phyloP scores from a whole-genome alignment of 2,888 invertebrate species.

The Ophion slaviceki region DNA sequence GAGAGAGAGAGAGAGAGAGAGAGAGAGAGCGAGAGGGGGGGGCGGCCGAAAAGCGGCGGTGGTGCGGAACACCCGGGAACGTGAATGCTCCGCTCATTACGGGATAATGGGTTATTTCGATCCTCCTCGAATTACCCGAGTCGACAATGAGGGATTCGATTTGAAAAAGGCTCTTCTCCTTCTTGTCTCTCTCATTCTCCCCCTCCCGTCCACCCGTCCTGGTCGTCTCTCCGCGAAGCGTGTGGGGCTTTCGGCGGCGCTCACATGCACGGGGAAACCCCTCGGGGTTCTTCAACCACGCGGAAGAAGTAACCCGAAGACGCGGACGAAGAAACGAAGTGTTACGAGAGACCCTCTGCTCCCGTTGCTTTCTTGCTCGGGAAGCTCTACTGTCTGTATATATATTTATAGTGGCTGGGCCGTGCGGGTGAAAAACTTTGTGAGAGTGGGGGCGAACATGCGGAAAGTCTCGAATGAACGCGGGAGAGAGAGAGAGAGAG shows the following conservation, averaged over 20 bases:
- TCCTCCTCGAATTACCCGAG: constrained; percentile 81
- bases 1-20: no score
- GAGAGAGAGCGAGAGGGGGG: constrained; percentile 20
- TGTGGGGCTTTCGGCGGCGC: constrained; percentile 61
- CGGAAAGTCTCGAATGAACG: constrained; percentile 9
- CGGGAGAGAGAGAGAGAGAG: constrained; percentile 43
- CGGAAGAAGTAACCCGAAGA: constrained; percentile 52
- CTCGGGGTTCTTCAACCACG: constrained; percentile 62
- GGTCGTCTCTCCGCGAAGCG: constrained; percentile 6
- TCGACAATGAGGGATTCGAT: constrained; percentile 81
- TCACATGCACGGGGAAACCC: constrained; percentile 31
- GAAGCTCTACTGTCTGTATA: no score
- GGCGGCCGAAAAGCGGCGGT: constrained; percentile 43
- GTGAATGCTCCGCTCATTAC: constrained; percentile 80
- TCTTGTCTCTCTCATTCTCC: constrained; percentile 35
- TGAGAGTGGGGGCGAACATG: no score
- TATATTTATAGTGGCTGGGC: no score
- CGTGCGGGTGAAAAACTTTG: no score
- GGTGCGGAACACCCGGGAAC: constrained; percentile 66
- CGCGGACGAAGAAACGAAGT: constrained; percentile 21
- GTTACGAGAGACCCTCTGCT: constrained; percentile 10
- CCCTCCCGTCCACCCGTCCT: not conserved
- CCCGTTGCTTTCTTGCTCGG: no score
- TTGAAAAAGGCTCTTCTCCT: constrained; percentile 71
- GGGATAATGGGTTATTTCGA: constrained; percentile 81